These are phyloP conservation scores for Semnornis frantzii DNA, from an alignment of 2,113 vertebrate genomes.

Conservation along the genomic window DNA sequence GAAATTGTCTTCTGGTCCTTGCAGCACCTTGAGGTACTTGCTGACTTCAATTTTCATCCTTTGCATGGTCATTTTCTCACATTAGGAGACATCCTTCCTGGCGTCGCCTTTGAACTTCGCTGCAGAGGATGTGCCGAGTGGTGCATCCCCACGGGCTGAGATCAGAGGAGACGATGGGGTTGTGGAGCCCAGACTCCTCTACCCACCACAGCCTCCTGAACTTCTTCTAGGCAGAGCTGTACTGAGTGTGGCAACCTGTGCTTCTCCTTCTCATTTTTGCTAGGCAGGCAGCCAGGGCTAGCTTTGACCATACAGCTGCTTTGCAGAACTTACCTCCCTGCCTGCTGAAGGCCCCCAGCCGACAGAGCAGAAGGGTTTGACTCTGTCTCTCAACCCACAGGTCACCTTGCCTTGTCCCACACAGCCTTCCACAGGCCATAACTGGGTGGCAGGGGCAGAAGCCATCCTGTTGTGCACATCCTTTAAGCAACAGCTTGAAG, in stretches of 20 bases:
- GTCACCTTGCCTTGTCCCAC: no score
- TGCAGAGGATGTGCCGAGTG: neutral
- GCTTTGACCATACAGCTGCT: neutral
- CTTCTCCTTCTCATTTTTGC: neutral
- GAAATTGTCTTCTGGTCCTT: neutral
- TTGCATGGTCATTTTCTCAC: constrained; percentile 25
- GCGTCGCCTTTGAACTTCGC: neutral
- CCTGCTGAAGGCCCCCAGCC: neutral
- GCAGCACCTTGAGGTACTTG: neutral
- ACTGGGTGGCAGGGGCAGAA: neutral
- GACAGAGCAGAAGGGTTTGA: neutral
- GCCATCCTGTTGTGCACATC: fast-evolving
- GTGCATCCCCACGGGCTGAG: neutral
- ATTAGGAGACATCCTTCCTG: neutral
- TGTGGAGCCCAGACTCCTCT: neutral
- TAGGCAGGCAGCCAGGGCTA: neutral
- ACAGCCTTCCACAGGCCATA: no score
- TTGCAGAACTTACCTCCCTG: neutral
- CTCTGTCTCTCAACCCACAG: neutral
- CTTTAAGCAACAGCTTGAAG: neutral
- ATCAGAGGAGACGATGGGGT: neutral
- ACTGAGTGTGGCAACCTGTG: neutral
- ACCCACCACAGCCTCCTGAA: neutral
- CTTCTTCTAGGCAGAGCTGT: neutral
- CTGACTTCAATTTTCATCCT: constrained; percentile 35